Base-by-base conservation (phyloP, 2,113 vertebrate genomes). In the Symphodus melops region DNA sequence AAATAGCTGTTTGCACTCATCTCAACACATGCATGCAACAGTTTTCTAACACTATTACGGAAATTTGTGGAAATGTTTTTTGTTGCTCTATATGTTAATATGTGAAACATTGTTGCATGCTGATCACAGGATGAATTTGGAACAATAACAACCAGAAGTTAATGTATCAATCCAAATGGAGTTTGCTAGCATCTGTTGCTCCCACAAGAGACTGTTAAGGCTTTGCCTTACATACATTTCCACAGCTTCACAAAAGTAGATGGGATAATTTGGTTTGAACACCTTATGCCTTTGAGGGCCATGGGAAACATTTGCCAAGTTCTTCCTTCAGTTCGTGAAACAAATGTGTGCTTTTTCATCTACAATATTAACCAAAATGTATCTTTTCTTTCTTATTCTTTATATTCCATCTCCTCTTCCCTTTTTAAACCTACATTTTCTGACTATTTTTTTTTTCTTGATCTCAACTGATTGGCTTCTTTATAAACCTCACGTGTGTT, bases 151-250 rank as follows among this genome's bases (percentile, higher is more conserved):
- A 65, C 25, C 49, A 51, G 23, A 46, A 70, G 48, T 1, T 9
- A 60, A 41, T 74, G 67, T 81, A 20, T 82, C n/a, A 77, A 64
- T 62, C 53, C 52, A 66, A 56, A 60, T 49, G 49, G 54, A 68
- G 42, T 61, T 77, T 70, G 77, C 85, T 88, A 76, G 65, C 69
- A 72, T 81, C 63, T 56, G 68, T 65, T 58, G 8, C 21, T 21
- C 5, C 20, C 61, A 58, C 21, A 61, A 60, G 60, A 86, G 60
- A 68, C 23, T 36, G 16, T 49, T 65, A 53, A 64, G 56, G 36
- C 42, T 85, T 63, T 51, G 46, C 46, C 51, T 57, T 58, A 23
- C 60, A 81, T 44, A 56, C 70, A 74, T 77, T 62, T 56, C 25
- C 58, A 52, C 48, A 58, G 28, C 33, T 76, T 62, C 54, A 52